Base-by-base conservation (phyloP, 2,113 vertebrate genomes). In the Stigmatopora nigra region DNA sequence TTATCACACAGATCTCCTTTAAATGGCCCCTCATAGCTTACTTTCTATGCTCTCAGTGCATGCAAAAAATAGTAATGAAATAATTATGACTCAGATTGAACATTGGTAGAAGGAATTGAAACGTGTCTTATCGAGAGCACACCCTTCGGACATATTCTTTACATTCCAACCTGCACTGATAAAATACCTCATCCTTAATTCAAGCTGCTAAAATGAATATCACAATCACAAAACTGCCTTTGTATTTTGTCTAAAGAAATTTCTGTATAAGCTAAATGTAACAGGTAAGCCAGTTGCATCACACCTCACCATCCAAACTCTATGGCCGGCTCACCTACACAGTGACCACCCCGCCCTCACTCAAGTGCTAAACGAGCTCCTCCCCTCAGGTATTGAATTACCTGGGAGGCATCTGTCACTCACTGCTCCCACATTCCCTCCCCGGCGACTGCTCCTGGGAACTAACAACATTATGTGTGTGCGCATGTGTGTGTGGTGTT, bases 321-420 rank as follows among this genome's bases (percentile, higher is more conserved):
- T 45, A 11, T 4, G 7, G 31, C 8, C 25, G 20, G 4, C 5
- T 44, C 5, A 25, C 11, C 36, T 35, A 16, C 9, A 4, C 17
- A 20, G 4, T 1, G 13, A 11, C 6, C 36, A 16, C 7, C 7
- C 35, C 51, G 41, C 44, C 51, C 31, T 16, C 14, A 7, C 7
- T 25, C 1, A 73, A 44, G 62, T 67, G 65, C 52, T 46, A 13
- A 36, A 14, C 67, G 20, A 69, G 72, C 81, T 78, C 87, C 85
- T 67, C 82, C 80, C 76, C 60, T 45, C 7, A 35, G 69, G 65
- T 82, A 14, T 88, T 63, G 70, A 68, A 81, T 89, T 89, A 89
- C 88, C 80, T 81, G 79, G 41, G 63, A 69, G 59, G 78, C 81
- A 77, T 71, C 79, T 81, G 55, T 85, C 79, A 61, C 70, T 76